Evolutionary conservation across 2,888 invertebrate species (phyloP).

Genomic region (Podotricha telesiphe): DNA sequence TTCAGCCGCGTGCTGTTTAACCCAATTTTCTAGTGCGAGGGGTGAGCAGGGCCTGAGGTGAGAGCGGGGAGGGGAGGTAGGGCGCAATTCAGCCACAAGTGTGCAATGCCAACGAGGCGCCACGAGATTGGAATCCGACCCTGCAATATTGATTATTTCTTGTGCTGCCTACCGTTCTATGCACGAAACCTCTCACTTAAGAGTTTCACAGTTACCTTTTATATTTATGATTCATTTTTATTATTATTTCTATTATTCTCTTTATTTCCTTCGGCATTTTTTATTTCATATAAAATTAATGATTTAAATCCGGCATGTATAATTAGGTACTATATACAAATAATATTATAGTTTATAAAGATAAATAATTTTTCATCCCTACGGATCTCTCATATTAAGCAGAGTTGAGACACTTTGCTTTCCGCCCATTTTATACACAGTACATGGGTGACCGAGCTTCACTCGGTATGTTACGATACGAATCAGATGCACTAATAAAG

Average conservation of each 20-base stretch:
- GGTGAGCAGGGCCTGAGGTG: conserved; percentile 68
- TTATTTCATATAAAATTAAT: background rate
- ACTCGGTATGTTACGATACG: too few relatives aligned
- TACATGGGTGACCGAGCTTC: too few relatives aligned
- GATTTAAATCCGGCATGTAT: too few relatives aligned
- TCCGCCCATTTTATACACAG: too few relatives aligned
- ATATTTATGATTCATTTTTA: background rate
- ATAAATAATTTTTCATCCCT: too few relatives aligned
- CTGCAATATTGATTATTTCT: conserved; percentile 78
- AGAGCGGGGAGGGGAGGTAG: conserved; percentile 51
- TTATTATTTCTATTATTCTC: background rate
- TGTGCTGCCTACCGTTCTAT: conserved; percentile 52
- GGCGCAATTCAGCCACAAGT: conserved; percentile 74
- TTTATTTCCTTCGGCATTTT: too few relatives aligned
- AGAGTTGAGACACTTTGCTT: too few relatives aligned
- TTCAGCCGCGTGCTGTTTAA: conserved; percentile 80
- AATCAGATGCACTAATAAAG: too few relatives aligned
- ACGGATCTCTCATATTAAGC: too few relatives aligned
- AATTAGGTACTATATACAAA: too few relatives aligned
- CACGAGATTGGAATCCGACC: conserved; percentile 68
- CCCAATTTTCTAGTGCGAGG: conserved; percentile 80
- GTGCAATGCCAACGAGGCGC: conserved; percentile 72
- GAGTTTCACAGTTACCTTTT: background rate
- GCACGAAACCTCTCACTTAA: conserved; percentile 37
- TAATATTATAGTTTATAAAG: too few relatives aligned